Percentiles rank a stretch among this genome's conserved stretches.
Evolutionary conservation across 2,113 vertebrate species (phyloP).

Genomic region (Entomyzon cyanotis): DNA sequence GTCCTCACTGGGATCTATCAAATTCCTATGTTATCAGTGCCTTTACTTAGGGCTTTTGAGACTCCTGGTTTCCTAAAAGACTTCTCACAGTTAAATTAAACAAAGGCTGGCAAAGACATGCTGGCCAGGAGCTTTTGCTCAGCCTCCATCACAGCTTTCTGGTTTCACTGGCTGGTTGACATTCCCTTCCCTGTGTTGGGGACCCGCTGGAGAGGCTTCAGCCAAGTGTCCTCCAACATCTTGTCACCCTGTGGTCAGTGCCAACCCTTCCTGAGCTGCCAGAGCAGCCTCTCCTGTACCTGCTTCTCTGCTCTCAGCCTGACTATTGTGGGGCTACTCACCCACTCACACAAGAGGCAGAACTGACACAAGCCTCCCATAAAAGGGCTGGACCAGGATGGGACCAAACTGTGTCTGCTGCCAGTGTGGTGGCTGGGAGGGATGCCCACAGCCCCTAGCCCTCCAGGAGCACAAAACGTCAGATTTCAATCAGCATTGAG

Average conservation of each 20-base stretch:
- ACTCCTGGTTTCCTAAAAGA: neutral
- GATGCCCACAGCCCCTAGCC: neutral
- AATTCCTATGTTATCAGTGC: neutral
- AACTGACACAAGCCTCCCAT: neutral
- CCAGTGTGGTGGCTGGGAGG: neutral
- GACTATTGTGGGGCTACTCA: neutral
- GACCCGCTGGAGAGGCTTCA: neutral
- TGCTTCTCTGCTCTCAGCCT: neutral
- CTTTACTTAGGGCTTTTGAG: neutral
- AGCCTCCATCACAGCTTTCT: neutral
- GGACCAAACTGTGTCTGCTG: neutral
- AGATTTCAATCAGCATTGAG: neutral
- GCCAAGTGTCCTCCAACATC: neutral
- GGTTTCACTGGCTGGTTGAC: neutral
- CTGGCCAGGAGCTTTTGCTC: neutral
- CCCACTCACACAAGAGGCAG: neutral
- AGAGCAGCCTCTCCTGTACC: neutral
- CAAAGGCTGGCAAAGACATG: neutral
- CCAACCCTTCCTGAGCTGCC: neutral
- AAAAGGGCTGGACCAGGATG: accelerated
- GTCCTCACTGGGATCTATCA: neutral
- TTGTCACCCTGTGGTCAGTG: neutral
- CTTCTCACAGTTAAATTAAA: neutral
- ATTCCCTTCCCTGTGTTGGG: neutral
- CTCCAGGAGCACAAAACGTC: neutral